A percentile compares a stretch with the other conserved stretches of the same genome.
phyloP scores from a whole-genome alignment of 2,888 invertebrate species.

The Parnassius smintheus region DNA sequence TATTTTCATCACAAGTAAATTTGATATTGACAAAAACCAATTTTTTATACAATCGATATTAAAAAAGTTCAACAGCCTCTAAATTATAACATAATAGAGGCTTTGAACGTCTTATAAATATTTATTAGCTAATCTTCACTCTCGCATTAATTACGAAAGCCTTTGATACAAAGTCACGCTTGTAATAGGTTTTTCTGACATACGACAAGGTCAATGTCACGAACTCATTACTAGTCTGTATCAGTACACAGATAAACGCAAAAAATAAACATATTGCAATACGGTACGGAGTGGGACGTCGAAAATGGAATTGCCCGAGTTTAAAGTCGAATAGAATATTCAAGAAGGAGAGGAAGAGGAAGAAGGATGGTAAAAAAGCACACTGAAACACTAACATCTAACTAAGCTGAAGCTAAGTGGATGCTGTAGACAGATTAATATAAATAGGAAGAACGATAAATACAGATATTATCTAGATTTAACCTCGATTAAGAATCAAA shows the following conservation, averaged over 20 bases:
- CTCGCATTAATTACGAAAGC: constrained; percentile 26
- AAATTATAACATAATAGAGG: constrained; percentile 25
- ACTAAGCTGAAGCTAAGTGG: too few relatives aligned
- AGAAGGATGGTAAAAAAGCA: too few relatives aligned
- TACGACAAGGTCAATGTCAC: constrained; percentile 23
- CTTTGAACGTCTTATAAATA: constrained; percentile 24
- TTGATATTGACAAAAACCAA: neutral
- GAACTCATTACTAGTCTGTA: constrained; percentile 11
- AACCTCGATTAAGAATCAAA: too few relatives aligned
- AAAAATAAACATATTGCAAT: neutral
- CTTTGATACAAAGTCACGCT: constrained; percentile 3
- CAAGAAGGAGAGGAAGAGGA: too few relatives aligned
- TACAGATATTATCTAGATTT: too few relatives aligned
- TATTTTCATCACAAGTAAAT: constrained; percentile 10
- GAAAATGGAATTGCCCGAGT: too few relatives aligned
- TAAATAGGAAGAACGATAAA: too few relatives aligned
- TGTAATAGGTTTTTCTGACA: constrained; percentile 8
- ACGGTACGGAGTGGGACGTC: too few relatives aligned
- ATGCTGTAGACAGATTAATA: too few relatives aligned
- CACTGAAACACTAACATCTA: too few relatives aligned
- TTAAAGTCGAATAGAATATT: too few relatives aligned
- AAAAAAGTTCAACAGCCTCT: constrained; percentile 26
- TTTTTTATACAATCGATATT: neutral
- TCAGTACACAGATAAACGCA: neutral
- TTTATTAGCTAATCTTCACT: constrained; percentile 24